Percentiles rank a stretch among this genome's conserved stretches.
These are phyloP conservation scores for Monochamus saltuarius DNA, from an alignment of 1,140 invertebrate genomes.

Conservation along the genomic window DNA sequence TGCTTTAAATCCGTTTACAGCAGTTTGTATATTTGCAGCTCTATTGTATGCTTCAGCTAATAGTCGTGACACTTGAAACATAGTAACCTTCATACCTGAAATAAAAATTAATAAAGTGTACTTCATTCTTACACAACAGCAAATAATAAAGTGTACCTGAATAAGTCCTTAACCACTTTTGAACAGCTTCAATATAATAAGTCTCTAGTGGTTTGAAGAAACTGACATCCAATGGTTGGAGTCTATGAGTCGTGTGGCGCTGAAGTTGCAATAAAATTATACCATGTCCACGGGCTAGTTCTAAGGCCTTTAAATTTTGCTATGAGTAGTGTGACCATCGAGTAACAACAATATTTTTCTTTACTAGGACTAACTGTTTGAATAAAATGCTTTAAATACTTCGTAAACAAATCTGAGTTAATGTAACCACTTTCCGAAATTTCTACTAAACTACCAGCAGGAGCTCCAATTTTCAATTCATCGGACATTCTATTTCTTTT, in stretches of 20 bases:
- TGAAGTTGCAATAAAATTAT: slow-evolving; percentile 30
- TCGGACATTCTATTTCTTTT: slow-evolving; percentile 28
- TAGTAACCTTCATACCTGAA: too few relatives aligned
- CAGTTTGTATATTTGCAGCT: too few relatives aligned
- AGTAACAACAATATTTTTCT: slow-evolving; percentile 40
- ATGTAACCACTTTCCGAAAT: slow-evolving; percentile 9
- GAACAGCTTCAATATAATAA: slow-evolving; percentile 28
- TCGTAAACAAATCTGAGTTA: slow-evolving; percentile 32
- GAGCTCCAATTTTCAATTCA: slow-evolving; percentile 15
- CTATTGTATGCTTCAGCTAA: too few relatives aligned
- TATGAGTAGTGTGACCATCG: slow-evolving; percentile 41
- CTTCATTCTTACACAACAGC: too few relatives aligned
- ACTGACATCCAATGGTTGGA: slow-evolving; percentile 50
- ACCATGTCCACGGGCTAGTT: slow-evolving; percentile 24
- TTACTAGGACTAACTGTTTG: slow-evolving; percentile 9
- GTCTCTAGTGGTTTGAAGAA: slow-evolving; percentile 45
- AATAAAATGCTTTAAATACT: slow-evolving; percentile 34
- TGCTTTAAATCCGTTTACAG: too few relatives aligned
- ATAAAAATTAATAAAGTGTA: too few relatives aligned
- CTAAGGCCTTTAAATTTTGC: slow-evolving; percentile 28
- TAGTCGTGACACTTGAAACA: too few relatives aligned
- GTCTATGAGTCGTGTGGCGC: slow-evolving; percentile 31
- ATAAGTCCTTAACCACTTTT: slow-evolving; percentile 9
- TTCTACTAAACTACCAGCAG: neutral
- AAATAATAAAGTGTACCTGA: neutral